Base-by-base conservation (phyloP, 2,797 vertebrate species). In the Gastrophryne carolinensis region DNA sequence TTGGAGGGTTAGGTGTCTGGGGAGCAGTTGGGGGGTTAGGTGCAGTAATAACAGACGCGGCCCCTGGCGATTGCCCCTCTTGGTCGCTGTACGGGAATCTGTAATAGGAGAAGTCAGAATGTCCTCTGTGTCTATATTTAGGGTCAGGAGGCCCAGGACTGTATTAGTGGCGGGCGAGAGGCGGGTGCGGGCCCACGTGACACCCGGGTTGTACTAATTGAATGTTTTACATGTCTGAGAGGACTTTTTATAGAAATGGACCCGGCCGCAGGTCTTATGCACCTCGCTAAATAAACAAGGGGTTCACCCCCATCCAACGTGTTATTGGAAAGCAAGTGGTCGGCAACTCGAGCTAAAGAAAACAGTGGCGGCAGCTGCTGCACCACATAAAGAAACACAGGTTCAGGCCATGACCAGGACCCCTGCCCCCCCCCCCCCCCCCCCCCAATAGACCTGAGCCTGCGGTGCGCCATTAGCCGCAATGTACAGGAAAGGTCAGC, bases 41-140 rank as follows among this genome's bases (percentile, higher is more conserved):
- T 41, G 66, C 15, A 37, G 34, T n/a, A 69, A 41, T 56, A 39
- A 54, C 17, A 35, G 50, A 44, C 41, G 30, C 44, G 52, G 52
- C 5, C 35, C 34, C 29, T 32, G n/a, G 13, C 49, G 39, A 47
- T 32, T 83, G 82, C 83, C 86, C 82, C 83, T 88, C 83, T 85
- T 85, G 82, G 87, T n/a, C n/a, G n/a, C 81, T 80, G 75, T 0
- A 26, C 84, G 79, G 41, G 82, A 85, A 84, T 81, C 81, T 87
- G 87, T 87, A 88, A 87, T 80, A 83, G 82, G 87, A 89, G 83
- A 86, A 83, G 84, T 80, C 63, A 82, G 84, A 86, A 89, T 86
- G 87, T 83, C 81, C 84, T 79, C 80, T 74, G 81, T 68, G 82
- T 84, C 87, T 89, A 89, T 87, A 89, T 89, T 89, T 89, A 89